Percentiles rank a stretch among this genome's conserved stretches.
Evolutionary conservation across 2,113 vertebrate species (phyloP).

Genomic region (Psephotus haematonotus): DNA sequence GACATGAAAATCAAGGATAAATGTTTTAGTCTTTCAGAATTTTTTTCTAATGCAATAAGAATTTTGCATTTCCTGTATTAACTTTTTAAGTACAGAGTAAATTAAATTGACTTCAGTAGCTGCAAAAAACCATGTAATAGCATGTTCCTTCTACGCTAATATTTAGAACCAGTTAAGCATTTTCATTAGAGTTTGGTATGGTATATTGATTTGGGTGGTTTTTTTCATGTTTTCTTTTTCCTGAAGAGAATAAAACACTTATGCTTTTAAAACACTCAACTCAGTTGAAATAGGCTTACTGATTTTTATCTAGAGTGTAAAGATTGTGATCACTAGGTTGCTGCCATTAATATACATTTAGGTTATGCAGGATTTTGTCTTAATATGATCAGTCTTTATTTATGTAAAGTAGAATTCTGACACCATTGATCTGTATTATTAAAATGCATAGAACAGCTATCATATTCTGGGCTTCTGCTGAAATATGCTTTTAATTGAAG

Average conservation of each 20-base stretch:
- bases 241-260: conserved; percentile 4
- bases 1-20: neutral
- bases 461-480: conserved; percentile 70
- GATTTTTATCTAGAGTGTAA: conserved; percentile 38
- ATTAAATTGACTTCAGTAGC: neutral
- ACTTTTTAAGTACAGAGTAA: neutral
- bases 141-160: conserved; percentile 6
- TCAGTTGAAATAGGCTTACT: neutral
- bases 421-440: conserved; percentile 71
- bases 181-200: neutral
- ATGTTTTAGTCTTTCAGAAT: neutral
- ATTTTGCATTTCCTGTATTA: neutral
- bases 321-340: conserved; percentile 3
- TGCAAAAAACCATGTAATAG: neutral
- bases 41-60: neutral
- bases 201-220: neutral
- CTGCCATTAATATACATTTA: conserved; percentile 57
- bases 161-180: neutral
- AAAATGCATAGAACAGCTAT: conserved; percentile 71
- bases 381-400: conserved; percentile 77
- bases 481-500: conserved; percentile 83
- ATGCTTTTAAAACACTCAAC: conserved; percentile 26
- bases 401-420: conserved; percentile 74
- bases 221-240: neutral
- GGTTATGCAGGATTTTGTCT: conserved; percentile 65